Conservation (phyloP, 2,113 vertebrate species). For the Oxyruncus cristatus region DNA sequence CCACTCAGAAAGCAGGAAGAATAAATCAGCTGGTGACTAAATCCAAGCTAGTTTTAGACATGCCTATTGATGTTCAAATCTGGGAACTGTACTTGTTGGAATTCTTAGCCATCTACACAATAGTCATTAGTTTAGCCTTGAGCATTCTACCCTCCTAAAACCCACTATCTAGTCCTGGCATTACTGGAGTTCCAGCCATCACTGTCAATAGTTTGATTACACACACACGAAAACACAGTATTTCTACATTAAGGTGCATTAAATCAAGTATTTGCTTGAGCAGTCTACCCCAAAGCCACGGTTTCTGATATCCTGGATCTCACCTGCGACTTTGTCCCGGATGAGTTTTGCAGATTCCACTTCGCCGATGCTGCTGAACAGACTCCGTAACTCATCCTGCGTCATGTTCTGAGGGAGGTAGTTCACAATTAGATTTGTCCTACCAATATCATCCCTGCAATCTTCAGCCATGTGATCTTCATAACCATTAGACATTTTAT, state of each 20-base stretch:
- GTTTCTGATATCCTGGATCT: neutral
- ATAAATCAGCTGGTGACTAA: neutral
- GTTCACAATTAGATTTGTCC: constrained; percentile 97
- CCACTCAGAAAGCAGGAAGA: neutral
- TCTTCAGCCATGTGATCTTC: constrained; percentile 99
- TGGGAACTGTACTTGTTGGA: neutral
- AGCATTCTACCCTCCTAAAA: neutral
- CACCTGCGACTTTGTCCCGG: constrained; percentile 98
- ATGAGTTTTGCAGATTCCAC: constrained; percentile 98
- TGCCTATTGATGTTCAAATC: neutral
- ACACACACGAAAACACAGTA: neutral
- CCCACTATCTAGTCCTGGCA: neutral
- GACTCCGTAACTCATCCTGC: constrained; percentile 93
- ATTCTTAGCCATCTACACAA: neutral
- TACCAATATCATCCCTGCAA: constrained; percentile 86
- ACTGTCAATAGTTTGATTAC: neutral
- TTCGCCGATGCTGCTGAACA: constrained; percentile 97
- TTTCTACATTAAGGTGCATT: neutral
- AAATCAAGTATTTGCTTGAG: neutral
- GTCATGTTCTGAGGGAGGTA: constrained; percentile 99
- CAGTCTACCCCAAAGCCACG: neutral
- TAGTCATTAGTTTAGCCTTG: neutral
- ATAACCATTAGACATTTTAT: constrained; percentile 98
- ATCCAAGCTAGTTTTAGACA: neutral
- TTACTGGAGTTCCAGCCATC: neutral